Conservation (phyloP, 2,113 vertebrate genomes). For the Thamnaconus septentrionalis region DNA sequence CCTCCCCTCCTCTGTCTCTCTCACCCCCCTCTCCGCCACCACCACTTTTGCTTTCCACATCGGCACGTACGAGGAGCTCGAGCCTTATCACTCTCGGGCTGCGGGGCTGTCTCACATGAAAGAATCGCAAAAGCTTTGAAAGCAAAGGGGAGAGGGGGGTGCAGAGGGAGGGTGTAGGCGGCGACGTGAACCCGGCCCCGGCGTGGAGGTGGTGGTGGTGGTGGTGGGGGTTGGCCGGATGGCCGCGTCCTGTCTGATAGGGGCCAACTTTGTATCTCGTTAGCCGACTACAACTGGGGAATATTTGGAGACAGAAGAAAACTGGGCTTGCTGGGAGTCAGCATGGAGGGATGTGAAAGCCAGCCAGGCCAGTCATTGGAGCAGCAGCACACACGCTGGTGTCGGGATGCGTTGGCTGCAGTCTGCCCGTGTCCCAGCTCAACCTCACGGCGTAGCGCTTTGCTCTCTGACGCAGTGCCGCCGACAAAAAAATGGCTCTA, state of each 20-base stretch:
- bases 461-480: conserved; percentile 19
- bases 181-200: conserved; percentile 5
- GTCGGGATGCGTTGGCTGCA: conserved; percentile 36
- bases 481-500: conserved; percentile 12
- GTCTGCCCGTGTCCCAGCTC: conserved; percentile 30
- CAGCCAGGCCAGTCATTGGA: no score
- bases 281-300: no score
- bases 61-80: conserved; percentile 73
- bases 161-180: conserved; percentile 37
- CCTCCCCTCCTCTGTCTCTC: conserved; percentile 4
- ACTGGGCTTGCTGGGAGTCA: no score
- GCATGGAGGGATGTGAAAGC: no score
- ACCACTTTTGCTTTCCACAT: conserved; percentile 58
- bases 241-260: no score
- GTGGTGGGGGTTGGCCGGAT: not conserved
- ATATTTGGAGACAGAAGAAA: no score
- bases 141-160: conserved; percentile 61
- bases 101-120: conserved; percentile 74
- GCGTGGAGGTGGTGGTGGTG: conserved; percentile 15
- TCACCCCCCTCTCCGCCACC: conserved; percentile 2
- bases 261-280: no score
- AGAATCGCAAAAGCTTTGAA: conserved; percentile 71
- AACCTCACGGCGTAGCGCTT: conserved; percentile 24
- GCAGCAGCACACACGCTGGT: not conserved
- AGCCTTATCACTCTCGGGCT: conserved; percentile 70